These are phyloP conservation scores for Nasonia longicornis DNA, from an alignment of 1,140 invertebrate species.

Conservation along the genomic window DNA sequence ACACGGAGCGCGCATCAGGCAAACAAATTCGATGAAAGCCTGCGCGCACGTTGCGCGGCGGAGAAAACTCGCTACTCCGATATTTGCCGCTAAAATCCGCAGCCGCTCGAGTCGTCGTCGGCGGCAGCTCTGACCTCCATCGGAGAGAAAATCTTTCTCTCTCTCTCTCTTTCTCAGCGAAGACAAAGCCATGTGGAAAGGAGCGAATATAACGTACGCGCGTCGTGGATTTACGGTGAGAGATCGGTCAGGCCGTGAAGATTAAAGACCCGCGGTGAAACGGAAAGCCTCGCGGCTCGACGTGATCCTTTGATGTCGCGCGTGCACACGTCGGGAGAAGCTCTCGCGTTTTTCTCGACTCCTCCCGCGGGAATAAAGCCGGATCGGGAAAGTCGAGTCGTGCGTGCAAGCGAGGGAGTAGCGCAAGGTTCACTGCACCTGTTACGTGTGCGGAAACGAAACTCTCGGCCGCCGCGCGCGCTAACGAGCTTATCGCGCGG, in stretches of 20 bases:
- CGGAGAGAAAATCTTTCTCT: neutral
- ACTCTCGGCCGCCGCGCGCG: neutral
- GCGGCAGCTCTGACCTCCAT: neutral
- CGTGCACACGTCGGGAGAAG: neutral
- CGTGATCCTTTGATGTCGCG: neutral
- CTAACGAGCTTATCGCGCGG: slow-evolving; percentile 28
- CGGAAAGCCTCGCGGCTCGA: neutral
- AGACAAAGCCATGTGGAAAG: neutral
- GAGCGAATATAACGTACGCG: neutral
- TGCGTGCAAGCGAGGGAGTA: neutral
- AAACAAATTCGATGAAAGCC: neutral
- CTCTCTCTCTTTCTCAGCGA: neutral
- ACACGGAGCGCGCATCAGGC: too few species aligned
- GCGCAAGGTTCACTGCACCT: slow-evolving; percentile 11
- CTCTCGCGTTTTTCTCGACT: neutral
- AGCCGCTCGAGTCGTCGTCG: neutral
- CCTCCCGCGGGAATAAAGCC: neutral
- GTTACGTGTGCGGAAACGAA: slow-evolving; percentile 2
- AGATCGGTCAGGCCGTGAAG: neutral
- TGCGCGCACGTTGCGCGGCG: too few species aligned
- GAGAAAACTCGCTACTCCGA: neutral
- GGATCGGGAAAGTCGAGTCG: neutral
- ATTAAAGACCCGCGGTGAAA: neutral
- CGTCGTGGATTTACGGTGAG: neutral
- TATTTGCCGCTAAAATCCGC: neutral